Conservation (phyloP, 2,888 invertebrate genomes). For the Oxyteleia sp. region DNA sequence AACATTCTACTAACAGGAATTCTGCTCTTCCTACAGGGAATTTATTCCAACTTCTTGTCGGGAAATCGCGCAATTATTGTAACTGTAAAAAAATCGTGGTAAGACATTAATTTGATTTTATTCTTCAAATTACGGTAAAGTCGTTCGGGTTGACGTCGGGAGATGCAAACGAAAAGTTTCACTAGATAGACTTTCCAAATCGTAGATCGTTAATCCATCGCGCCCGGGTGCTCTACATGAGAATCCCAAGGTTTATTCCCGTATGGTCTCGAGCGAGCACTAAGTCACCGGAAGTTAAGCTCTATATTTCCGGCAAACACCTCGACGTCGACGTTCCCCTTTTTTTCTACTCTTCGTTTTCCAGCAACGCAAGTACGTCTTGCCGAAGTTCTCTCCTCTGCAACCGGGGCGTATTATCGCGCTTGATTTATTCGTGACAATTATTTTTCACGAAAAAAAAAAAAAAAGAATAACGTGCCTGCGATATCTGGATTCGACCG, state of each 20-base stretch:
- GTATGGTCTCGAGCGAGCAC: constrained; percentile 73
- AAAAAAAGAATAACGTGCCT: too few species aligned
- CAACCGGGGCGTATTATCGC: constrained; percentile 19
- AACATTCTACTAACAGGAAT: too few species aligned
- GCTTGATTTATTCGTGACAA: constrained; percentile 63
- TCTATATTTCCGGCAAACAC: constrained; percentile 76
- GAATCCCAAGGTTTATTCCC: constrained; percentile 76
- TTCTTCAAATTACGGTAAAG: too few species aligned
- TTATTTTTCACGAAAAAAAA: constrained; percentile 34
- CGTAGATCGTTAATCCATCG: too few species aligned
- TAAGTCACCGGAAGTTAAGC: constrained; percentile 79
- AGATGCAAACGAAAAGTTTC: too few species aligned
- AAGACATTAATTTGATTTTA: too few species aligned
- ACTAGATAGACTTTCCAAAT: too few species aligned
- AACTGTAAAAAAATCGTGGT: too few species aligned
- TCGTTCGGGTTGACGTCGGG: too few species aligned
- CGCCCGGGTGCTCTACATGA: constrained; percentile 76
- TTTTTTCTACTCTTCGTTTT: constrained; percentile 35
- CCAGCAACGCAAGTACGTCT: constrained; percentile 14
- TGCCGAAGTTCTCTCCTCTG: constrained; percentile 18
- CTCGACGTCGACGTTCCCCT: constrained; percentile 45
- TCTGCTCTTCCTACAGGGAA: too few species aligned
- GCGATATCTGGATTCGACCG: constrained; percentile 23
- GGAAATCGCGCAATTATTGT: too few species aligned
- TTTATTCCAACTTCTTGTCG: too few species aligned